A percentile compares a stretch with the other conserved stretches of the same genome.
These are phyloP conservation scores for Nymphicus hollandicus DNA, from an alignment of 2,113 vertebrate genomes.

Conservation along the genomic window DNA sequence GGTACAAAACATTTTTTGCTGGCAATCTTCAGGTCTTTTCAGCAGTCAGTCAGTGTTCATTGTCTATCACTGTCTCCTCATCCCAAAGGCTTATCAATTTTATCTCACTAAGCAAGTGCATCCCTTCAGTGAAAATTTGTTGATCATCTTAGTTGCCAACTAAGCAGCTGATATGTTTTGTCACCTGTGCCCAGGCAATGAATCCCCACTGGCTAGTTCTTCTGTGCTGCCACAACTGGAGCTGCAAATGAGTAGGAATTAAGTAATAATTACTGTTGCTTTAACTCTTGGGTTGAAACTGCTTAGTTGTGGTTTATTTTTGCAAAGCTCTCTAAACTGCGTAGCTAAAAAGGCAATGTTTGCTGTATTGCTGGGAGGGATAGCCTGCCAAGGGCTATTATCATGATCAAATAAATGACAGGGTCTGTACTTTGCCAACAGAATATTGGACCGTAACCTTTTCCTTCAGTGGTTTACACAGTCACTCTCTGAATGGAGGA, in stretches of 20 bases:
- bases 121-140: not conserved
- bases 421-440: not conserved
- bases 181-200: not conserved
- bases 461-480: not conserved
- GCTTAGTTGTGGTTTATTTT: slow-evolving; percentile 33
- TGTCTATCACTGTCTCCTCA: not conserved
- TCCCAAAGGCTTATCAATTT: not conserved
- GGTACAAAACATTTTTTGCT: not conserved
- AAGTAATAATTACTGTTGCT: not conserved
- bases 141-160: not conserved
- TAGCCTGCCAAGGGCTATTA: slow-evolving; percentile 45
- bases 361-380: slow-evolving; percentile 16
- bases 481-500: not conserved
- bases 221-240: not conserved
- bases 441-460: slow-evolving; percentile 16
- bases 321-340: not conserved
- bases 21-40: not conserved
- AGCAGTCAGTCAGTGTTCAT: not conserved
- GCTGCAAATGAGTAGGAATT: not conserved
- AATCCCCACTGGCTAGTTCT: not conserved
- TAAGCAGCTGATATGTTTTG: not conserved
- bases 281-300: slow-evolving; percentile 10
- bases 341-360: slow-evolving; percentile 17
- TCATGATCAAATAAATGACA: slow-evolving; percentile 39
- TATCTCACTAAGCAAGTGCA: not conserved